These are phyloP conservation scores for Tursiops truncatus DNA, from an alignment of 2,113 vertebrate genomes.

Conservation along the genomic window DNA sequence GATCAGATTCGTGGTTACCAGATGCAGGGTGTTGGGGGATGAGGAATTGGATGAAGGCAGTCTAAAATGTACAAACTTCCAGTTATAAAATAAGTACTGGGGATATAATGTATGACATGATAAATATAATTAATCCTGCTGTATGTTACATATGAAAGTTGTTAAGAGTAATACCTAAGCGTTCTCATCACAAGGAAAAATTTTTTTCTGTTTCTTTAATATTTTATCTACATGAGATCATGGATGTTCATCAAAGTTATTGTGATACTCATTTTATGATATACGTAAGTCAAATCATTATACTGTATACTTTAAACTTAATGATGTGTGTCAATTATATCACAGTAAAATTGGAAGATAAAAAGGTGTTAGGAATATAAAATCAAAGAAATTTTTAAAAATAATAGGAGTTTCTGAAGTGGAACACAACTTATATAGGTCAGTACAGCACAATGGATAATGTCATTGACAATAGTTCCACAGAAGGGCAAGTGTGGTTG, in stretches of 20 bases:
- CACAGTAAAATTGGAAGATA: background rate
- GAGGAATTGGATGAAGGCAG: background rate
- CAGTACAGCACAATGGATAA: background rate
- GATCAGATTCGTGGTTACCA: background rate
- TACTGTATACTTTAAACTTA: background rate
- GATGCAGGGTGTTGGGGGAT: too few relatives aligned
- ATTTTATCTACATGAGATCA: background rate
- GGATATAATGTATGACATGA: background rate
- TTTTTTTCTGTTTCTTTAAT: background rate
- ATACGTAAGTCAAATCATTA: background rate
- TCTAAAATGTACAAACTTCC: background rate
- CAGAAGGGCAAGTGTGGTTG: background rate
- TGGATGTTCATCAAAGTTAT: background rate
- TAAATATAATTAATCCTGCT: background rate
- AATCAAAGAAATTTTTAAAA: background rate
- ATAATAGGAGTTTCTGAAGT: background rate
- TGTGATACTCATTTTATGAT: background rate
- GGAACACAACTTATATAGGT: background rate
- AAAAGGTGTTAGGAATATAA: background rate
- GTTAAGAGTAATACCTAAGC: background rate
- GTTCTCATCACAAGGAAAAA: background rate
- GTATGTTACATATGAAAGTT: background rate
- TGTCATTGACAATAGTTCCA: background rate
- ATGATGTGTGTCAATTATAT: background rate
- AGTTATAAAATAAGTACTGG: background rate